Base-by-base conservation (phyloP, 2,888 invertebrate species). In the Eupeodes luniger region DNA sequence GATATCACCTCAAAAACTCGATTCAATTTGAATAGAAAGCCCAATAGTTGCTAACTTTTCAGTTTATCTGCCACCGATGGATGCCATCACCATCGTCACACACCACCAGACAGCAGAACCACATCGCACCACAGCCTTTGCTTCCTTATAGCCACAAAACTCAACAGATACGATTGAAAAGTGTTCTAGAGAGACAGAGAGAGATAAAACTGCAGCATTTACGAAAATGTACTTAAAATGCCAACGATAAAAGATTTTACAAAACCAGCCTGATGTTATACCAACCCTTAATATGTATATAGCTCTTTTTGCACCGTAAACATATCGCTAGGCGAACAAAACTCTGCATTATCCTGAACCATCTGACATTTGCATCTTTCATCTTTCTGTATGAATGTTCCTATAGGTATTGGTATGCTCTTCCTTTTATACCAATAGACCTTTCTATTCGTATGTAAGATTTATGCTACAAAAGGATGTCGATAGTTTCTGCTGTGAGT, bases 181-280 rank as follows among this genome's bases (percentile, higher is more conserved):
- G 34, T 34, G 2, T 57, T 34, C 1, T 4, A 47, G 47, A 47
- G 11, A 11, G 40, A n/a, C n/a, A n/a, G n/a, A 44, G 10, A 47
- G 47, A 59, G 9, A 47, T 55, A 87, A 85, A 66, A 80, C 34
- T 87, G 87, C 83, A 62, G 67, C 49, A 83, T 87, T 77, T 53
- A 84, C 87, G 77, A 80, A 87, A 87, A 87, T 84, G 61, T 59
- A 36, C 80, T 61, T 55, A 55, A 87, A 83, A 83, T 74, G 67
- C 77, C 80, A 59, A 83, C 66, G 67, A 57, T 57, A 76, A 84
- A 57, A 59, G 57, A 49, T 81, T 77, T 44, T 62, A 34, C 47
- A 72, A 44, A 59, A 14, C 59, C 34, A 19, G 16, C 19, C 53
- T 61, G 67, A 12, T 53, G 55, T 34, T 62, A 62, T 62, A 62